A percentile compares a stretch with the other conserved stretches of the same genome.
These are phyloP conservation scores for Staurois parvus DNA, from an alignment of 2,797 vertebrate species.

Conservation along the genomic window DNA sequence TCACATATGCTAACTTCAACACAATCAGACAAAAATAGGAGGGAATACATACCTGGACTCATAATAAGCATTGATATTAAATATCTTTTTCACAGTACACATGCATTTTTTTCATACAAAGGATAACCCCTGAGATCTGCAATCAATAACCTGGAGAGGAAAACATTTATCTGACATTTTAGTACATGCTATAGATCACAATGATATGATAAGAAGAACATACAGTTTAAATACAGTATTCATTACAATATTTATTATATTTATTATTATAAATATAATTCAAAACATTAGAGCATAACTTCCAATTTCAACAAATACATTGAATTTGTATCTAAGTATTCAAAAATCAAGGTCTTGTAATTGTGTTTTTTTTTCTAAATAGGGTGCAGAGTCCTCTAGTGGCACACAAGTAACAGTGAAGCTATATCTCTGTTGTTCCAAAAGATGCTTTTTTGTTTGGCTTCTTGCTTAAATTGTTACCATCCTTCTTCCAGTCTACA, in stretches of 20 bases:
- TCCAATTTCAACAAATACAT: no score
- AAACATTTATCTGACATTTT: neutral
- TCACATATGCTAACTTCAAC: no score
- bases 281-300: no score
- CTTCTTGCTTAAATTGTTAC: neutral
- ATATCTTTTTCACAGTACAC: neutral
- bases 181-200: neutral
- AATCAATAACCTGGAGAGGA: slow-evolving; percentile 1
- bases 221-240: neutral
- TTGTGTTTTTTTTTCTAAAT: slow-evolving; percentile 8
- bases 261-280: no score
- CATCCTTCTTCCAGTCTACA: neutral
- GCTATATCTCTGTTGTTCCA: neutral
- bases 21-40: no score
- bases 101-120: neutral
- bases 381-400: slow-evolving; percentile 55
- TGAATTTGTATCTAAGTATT: neutral
- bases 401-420: slow-evolving; percentile 18
- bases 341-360: neutral
- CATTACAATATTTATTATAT: neutral
- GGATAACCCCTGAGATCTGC: neutral
- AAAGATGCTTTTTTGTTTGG: neutral
- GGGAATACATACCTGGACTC: no score
- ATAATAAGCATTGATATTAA: neutral
- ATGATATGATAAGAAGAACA: neutral